Evolutionary conservation across 1,140 invertebrate genomes (phyloP).

Genomic region (Arion vulgaris): DNA sequence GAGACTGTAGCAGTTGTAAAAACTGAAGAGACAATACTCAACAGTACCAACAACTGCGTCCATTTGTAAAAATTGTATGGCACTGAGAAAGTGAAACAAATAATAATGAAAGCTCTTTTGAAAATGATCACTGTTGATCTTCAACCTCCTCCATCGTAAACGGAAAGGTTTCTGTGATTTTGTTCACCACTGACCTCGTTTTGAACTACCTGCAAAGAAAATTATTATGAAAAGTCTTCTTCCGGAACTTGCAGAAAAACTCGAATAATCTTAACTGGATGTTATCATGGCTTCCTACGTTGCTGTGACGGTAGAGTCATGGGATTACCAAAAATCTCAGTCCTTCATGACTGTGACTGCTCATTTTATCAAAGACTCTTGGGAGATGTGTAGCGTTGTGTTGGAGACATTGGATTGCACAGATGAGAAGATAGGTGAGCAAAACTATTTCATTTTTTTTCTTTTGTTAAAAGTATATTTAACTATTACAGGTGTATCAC

Average conservation of each 20-base stretch:
- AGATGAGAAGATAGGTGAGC: slow-evolving; percentile 34
- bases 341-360: slow-evolving; percentile 23
- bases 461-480: too few species aligned
- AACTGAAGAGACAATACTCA: not conserved
- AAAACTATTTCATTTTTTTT: too few species aligned
- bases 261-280: slow-evolving; percentile 24
- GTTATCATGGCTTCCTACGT: slow-evolving; percentile 35
- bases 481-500: too few species aligned
- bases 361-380: slow-evolving; percentile 38
- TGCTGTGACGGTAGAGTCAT: slow-evolving; percentile 31
- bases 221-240: slow-evolving; percentile 15
- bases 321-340: slow-evolving; percentile 24
- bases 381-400: slow-evolving; percentile 35
- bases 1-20: slow-evolving; percentile 1
- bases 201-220: slow-evolving; percentile 30
- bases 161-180: slow-evolving; percentile 29
- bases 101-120: not conserved
- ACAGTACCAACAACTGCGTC: not conserved
- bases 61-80: slow-evolving; percentile 6
- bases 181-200: slow-evolving; percentile 18
- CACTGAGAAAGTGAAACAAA: slow-evolving; percentile 24
- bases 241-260: slow-evolving; percentile 28
- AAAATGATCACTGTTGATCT: slow-evolving; percentile 31
- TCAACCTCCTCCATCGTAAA: slow-evolving; percentile 10
- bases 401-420: slow-evolving; percentile 35